Evolutionary conservation across 2,888 invertebrate genomes (phyloP).

Genomic region (Hipparchia sbordonii): DNA sequence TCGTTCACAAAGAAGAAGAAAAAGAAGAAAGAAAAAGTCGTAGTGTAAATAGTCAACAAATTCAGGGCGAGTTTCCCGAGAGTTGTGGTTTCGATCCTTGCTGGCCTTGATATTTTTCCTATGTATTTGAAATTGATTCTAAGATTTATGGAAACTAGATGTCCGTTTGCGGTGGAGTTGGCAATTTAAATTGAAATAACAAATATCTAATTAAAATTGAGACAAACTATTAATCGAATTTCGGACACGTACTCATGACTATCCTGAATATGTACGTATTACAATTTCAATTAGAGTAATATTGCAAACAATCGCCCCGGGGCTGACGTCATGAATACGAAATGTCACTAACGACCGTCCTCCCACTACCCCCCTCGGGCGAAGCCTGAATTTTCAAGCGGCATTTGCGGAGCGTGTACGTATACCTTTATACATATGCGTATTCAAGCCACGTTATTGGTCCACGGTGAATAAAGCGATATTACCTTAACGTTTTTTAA

Average conservation of each 20-base stretch:
- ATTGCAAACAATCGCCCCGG: constrained; percentile 81
- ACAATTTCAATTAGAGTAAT: constrained; percentile 82
- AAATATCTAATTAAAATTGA: constrained; percentile 12
- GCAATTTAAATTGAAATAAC: too few species aligned
- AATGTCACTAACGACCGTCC: constrained; percentile 80
- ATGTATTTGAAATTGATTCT: too few species aligned
- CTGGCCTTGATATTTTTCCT: too few species aligned
- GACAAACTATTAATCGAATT: constrained; percentile 45
- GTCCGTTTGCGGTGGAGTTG: too few species aligned
- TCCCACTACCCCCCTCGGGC: constrained; percentile 45
- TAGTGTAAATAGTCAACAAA: too few species aligned
- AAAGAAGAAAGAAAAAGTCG: too few species aligned
- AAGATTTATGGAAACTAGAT: too few species aligned
- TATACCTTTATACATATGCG: constrained; percentile 19
- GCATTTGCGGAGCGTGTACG: constrained; percentile 37
- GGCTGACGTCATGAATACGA: constrained; percentile 81
- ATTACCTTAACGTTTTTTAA: constrained; percentile 25
- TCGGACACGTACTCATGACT: constrained; percentile 55
- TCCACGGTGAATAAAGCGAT: constrained; percentile 31
- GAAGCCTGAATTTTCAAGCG: constrained; percentile 77
- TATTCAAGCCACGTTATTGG: constrained; percentile 31
- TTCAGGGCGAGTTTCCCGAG: too few species aligned
- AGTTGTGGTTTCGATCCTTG: too few species aligned
- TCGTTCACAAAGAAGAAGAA: too few species aligned
- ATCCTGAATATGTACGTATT: constrained; percentile 73